Evolutionary conservation across 2,797 vertebrate species (phyloP).

Genomic region (Myripristis murdjan): DNA sequence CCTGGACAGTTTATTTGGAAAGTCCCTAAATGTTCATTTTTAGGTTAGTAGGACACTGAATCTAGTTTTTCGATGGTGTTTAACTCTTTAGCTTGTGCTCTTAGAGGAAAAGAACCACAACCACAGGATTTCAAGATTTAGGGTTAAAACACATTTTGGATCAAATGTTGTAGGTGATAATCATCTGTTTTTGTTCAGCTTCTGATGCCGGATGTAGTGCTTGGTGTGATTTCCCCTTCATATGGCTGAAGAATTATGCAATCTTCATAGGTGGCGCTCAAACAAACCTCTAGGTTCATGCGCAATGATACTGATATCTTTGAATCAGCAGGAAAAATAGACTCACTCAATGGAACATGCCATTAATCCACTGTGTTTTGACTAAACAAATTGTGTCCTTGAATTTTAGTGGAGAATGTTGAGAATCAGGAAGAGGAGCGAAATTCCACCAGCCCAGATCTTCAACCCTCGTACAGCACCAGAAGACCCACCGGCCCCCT

Average conservation of each 20-base stretch:
- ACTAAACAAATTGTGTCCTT: constrained; percentile 30
- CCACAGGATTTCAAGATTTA: not conserved
- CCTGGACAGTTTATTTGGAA: not conserved
- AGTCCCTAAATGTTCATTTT: not conserved
- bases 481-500: constrained; percentile 71
- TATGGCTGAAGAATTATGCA: constrained; percentile 1
- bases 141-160: not conserved
- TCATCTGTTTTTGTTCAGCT: not conserved
- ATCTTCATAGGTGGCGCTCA: not conserved
- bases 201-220: not conserved
- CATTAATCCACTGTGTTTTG: not conserved
- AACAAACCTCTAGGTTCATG: not conserved
- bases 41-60: not conserved
- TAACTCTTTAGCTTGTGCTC: not conserved
- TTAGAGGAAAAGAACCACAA: no score
- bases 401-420: constrained; percentile 78
- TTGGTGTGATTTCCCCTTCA: no score
- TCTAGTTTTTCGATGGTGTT: not conserved
- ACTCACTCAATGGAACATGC: not conserved
- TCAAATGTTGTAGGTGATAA: not conserved
- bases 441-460: constrained; percentile 76
- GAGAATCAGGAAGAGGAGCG: constrained; percentile 87
- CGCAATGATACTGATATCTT: not conserved
- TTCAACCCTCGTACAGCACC: constrained; percentile 75
- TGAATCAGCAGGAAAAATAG: not conserved